Base-by-base conservation (phyloP, 1,140 invertebrate genomes). In the Ceratoteleas bidentatus region DNA sequence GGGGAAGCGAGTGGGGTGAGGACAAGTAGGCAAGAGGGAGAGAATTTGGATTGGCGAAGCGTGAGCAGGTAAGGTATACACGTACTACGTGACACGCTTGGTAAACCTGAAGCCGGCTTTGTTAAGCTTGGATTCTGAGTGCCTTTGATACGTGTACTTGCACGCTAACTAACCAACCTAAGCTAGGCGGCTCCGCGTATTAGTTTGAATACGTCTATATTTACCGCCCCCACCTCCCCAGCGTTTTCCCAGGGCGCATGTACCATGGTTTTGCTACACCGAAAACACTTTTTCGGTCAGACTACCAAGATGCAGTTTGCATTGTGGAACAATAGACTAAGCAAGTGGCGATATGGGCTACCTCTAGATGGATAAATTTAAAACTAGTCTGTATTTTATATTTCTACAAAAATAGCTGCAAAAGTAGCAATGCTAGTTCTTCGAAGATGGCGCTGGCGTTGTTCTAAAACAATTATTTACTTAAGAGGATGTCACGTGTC, bases 131-230 rank as follows among this genome's bases (percentile, higher is more conserved):
- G 87, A 91, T 91, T 91, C 90, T 90, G 90, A 90, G 90, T 91
- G 90, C 90, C 90, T 91, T 91, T 91, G 90, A 91, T 91, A 91
- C 90, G 91, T 92, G 91, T 91, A 92, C 90, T 92, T 92, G 91
- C 91, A 90, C 88, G 91, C 90, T 91, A 92, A 92, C 90, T 91
- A 91, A 92, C 89, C 90, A 91, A 91, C 90, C 90, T 91, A 91
- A 91, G 90, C 90, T 90, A 89, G 86, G 83, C 72, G 78, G 76
- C 69, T 77, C 70, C 70, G 52, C 62, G 72, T 77, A 82, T 73
- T 81, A 84, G 74, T 79, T 74, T 81, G 75, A 79, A 83, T 84
- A 80, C 84, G 73, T 73, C 75, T 66, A 81, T 81, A 80, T 61
- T 68, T 64, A 78, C 66, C 60, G 10, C 52, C 52, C 24, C 56